Conservation (phyloP, 2,113 vertebrate species). For the Alexandromys fortis region DNA sequence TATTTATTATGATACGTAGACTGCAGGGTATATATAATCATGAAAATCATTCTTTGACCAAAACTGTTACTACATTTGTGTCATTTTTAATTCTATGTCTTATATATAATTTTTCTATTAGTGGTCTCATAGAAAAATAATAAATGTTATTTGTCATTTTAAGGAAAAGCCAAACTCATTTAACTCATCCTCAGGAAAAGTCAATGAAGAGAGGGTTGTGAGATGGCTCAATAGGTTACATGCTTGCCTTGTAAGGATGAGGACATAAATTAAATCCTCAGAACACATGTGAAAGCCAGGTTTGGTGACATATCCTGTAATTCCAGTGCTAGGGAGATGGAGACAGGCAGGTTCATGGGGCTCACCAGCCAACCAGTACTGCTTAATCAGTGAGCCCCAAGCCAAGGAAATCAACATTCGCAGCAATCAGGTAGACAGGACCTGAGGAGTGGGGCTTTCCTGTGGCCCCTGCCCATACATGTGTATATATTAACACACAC, state of each 20-base stretch:
- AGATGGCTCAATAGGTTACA: neutral
- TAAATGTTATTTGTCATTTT: constrained; percentile 9
- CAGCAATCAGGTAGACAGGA: neutral
- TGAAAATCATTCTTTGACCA: constrained; percentile 70
- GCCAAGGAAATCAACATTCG: neutral
- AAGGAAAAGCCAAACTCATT: constrained; percentile 8
- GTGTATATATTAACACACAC: neutral
- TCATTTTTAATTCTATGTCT: constrained; percentile 44
- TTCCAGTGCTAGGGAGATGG: neutral
- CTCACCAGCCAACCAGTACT: neutral
- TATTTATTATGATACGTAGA: constrained; percentile 65
- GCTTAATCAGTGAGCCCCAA: neutral
- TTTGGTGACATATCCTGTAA: neutral
- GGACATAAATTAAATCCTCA: neutral
- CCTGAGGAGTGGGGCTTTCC: neutral
- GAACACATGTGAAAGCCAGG: neutral
- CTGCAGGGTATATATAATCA: constrained; percentile 68
- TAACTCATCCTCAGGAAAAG: constrained; percentile 13
- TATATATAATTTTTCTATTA: constrained; percentile 53
- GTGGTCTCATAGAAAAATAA: constrained; percentile 44
- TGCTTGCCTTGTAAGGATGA: neutral
- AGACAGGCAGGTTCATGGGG: neutral
- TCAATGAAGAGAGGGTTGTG: neutral
- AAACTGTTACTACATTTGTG: constrained; percentile 50
- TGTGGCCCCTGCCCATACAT: neutral